These are phyloP conservation scores for Leptoclinus maculatus DNA, from an alignment of 2,797 vertebrate genomes.

Conservation along the genomic window DNA sequence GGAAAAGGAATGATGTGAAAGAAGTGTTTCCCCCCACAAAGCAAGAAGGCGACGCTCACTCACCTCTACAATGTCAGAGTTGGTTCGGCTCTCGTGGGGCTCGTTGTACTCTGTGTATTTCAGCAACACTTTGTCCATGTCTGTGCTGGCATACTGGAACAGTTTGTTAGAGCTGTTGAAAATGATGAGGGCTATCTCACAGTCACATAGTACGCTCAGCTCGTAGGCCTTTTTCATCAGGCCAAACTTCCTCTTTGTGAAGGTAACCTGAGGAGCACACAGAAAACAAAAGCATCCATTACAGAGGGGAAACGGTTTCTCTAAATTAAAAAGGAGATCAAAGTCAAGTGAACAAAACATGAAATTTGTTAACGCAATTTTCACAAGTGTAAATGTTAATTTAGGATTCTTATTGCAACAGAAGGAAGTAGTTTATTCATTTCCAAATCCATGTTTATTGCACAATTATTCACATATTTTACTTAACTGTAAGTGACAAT, in stretches of 20 bases:
- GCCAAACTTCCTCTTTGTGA: constrained; percentile 99
- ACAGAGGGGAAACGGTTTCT: constrained; percentile 4
- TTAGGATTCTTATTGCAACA: neutral
- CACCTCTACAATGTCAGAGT: constrained; percentile 99
- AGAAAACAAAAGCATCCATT: constrained; percentile 56
- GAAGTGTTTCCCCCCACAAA: constrained; percentile 32
- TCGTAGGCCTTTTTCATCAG: constrained; percentile 99
- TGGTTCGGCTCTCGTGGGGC: constrained; percentile 99
- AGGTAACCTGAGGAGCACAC: constrained; percentile 91
- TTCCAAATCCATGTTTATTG: neutral
- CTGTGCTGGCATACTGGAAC: constrained; percentile 99
- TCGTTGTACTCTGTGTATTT: constrained; percentile 99
- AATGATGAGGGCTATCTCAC: constrained; percentile 99
- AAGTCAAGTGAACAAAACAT: neutral
- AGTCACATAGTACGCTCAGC: constrained; percentile 99
- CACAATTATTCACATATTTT: constrained; percentile 11
- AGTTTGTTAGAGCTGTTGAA: constrained; percentile 99
- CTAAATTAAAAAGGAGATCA: constrained; percentile 1
- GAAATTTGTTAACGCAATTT: constrained; percentile 3
- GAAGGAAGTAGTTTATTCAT: constrained; percentile 10
- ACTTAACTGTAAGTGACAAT: neutral
- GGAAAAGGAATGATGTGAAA: constrained; percentile 14
- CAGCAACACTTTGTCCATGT: constrained; percentile 99
- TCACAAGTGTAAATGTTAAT: neutral
- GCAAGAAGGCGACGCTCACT: constrained; percentile 70